Evolutionary conservation across 2,888 invertebrate genomes (phyloP).

Genomic region (Autographa gamma): DNA sequence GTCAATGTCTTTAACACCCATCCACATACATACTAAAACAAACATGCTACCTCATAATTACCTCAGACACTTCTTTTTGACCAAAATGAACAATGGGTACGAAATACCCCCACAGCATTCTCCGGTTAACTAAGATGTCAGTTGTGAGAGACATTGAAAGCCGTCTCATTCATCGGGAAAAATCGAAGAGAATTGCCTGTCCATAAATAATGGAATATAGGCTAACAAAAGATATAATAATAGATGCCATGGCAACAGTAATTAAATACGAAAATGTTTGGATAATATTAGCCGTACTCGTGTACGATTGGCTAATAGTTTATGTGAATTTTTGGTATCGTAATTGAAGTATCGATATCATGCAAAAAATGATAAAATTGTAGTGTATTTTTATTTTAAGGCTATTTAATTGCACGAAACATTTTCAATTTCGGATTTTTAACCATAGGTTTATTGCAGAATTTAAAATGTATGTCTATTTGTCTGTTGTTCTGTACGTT

Average conservation of each 20-base stretch:
- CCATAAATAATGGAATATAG: conserved; percentile 32
- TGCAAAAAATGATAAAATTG: no score
- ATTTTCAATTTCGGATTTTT: no score
- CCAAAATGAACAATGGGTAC: neutral
- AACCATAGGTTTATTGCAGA: no score
- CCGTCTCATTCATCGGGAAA: conserved; percentile 51
- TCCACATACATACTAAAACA: neutral
- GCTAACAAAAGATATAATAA: conserved; percentile 37
- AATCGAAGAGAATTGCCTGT: conserved; percentile 41
- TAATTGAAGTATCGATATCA: no score
- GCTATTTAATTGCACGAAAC: no score
- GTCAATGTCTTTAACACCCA: no score
- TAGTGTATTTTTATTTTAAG: no score
- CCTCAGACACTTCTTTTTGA: neutral
- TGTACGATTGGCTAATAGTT: neutral
- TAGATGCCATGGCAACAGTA: conserved; percentile 22
- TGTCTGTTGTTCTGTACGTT: no score
- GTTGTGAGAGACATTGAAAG: conserved; percentile 46
- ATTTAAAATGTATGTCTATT: no score
- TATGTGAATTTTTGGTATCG: no score
- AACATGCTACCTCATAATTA: neutral
- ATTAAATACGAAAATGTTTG: conserved; percentile 5
- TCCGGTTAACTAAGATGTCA: conserved; percentile 37
- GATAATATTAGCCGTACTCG: neutral
- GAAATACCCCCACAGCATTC: conserved; percentile 12